Evolutionary conservation across 2,888 invertebrate species (phyloP).

Genomic region (Plebejus anna): DNA sequence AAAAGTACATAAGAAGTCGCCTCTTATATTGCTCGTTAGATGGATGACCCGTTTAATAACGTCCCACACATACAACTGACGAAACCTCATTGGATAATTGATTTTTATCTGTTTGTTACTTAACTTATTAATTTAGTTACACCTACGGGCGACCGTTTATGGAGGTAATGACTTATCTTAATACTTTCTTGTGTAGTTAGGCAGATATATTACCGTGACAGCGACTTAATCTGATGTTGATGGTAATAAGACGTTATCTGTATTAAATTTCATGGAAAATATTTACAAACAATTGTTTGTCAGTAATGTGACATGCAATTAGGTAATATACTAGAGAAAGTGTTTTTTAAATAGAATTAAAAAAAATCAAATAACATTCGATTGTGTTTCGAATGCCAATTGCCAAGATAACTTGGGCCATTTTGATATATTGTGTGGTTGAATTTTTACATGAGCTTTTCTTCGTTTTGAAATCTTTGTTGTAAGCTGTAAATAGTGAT

Average conservation of each 20-base stretch:
- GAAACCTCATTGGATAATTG: background rate
- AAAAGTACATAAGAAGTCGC: background rate
- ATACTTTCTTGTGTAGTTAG: conserved; percentile 9
- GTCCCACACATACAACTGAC: conserved; percentile 14
- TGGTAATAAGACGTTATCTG: background rate
- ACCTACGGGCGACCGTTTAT: background rate
- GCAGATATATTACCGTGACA: background rate
- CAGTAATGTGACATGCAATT: background rate
- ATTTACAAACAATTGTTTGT: background rate
- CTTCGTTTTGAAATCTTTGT: too few relatives aligned
- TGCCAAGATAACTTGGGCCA: too few relatives aligned
- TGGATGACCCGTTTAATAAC: background rate
- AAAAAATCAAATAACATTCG: too few relatives aligned
- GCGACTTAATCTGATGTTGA: background rate
- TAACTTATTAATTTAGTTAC: conserved; percentile 17
- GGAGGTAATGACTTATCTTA: background rate
- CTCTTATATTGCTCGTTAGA: background rate
- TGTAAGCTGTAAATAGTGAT: background rate
- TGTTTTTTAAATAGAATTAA: too few relatives aligned
- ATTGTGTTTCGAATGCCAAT: too few relatives aligned
- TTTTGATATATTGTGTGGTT: too few relatives aligned
- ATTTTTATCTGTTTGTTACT: conserved; percentile 12
- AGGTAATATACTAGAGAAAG: background rate
- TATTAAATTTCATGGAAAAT: background rate
- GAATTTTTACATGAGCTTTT: too few relatives aligned